Conservation (phyloP, 2,888 invertebrate species). For the Thecocarcelia acutangulata region DNA sequence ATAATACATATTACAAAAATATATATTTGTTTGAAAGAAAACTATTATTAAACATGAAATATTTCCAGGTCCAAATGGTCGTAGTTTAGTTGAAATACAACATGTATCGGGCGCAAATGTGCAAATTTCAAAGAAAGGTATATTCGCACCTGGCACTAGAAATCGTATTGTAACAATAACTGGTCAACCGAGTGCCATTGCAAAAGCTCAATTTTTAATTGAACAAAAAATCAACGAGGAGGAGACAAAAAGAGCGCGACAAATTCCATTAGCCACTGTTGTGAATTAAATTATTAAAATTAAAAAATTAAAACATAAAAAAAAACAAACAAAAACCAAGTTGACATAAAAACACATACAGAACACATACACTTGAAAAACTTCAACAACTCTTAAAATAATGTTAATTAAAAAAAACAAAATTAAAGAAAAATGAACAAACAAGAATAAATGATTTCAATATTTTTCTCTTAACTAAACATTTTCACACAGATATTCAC, state of each 20-base stretch:
- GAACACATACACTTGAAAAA: conserved; percentile 27
- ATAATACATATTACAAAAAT: conserved; percentile 14
- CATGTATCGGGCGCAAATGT: conserved; percentile 98
- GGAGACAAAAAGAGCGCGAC: conserved; percentile 96
- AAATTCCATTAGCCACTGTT: conserved; percentile 87
- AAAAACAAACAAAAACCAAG: conserved; percentile 41
- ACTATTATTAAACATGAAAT: conserved; percentile 54
- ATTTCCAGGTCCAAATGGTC: conserved; percentile 92
- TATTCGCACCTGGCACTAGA: conserved; percentile 97
- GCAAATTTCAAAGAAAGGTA: conserved; percentile 99
- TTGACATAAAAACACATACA: conserved; percentile 21
- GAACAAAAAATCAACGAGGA: conserved; percentile 98
- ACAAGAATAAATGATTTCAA: conserved; percentile 65
- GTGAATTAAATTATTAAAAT: conserved; percentile 76
- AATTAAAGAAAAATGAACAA: conserved; percentile 64
- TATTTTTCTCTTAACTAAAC: conserved; percentile 59
- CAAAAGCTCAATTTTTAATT: conserved; percentile 96
- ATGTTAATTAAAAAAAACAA: conserved; percentile 67
- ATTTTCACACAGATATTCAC: conserved; percentile 29
- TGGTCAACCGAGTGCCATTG: conserved; percentile 93
- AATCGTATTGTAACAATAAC: conserved; percentile 98
- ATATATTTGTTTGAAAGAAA: conserved; percentile 31
- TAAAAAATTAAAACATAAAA: conserved; percentile 48
- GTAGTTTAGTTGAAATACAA: conserved; percentile 98
- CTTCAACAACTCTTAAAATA: conserved; percentile 60